These are phyloP conservation scores for Papilio demoleus DNA, from an alignment of 2,888 invertebrate genomes.

Conservation along the genomic window DNA sequence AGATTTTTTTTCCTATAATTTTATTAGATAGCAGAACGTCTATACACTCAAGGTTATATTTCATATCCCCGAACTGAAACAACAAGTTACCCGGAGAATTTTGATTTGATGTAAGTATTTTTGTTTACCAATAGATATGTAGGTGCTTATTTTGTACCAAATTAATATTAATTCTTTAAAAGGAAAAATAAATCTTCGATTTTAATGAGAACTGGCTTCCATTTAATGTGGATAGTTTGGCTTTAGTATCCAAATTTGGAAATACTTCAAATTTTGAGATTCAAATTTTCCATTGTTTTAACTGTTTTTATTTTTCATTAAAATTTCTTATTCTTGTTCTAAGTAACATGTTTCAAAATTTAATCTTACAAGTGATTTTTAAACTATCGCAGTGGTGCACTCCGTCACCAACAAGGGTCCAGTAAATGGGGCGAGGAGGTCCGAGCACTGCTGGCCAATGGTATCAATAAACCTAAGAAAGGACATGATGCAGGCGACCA, in stretches of 20 bases:
- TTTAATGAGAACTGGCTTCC: too few species aligned
- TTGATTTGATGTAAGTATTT: slow-evolving; percentile 93
- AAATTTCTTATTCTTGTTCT: too few species aligned
- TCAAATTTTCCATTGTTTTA: too few species aligned
- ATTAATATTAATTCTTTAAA: too few species aligned
- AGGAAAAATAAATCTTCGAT: too few species aligned
- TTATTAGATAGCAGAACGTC: slow-evolving; percentile 85
- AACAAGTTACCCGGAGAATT: slow-evolving; percentile 97
- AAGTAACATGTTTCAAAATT: too few species aligned
- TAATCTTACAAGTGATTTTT: too few species aligned
- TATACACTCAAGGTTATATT: slow-evolving; percentile 98
- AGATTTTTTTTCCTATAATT: slow-evolving; percentile 13
- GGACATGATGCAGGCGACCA: slow-evolving; percentile 99
- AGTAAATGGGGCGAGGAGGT: slow-evolving; percentile 92
- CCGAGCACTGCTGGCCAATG: slow-evolving; percentile 86
- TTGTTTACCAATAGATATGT: slow-evolving; percentile 10
- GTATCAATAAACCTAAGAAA: slow-evolving; percentile 91
- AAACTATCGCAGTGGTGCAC: slow-evolving; percentile 80
- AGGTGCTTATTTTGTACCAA: too few species aligned
- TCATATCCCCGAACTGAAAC: slow-evolving; percentile 99
- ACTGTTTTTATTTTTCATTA: too few species aligned
- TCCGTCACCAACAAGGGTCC: slow-evolving; percentile 88
- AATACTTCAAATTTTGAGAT: too few species aligned
- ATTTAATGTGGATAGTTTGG: too few species aligned
- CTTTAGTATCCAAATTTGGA: too few species aligned